Base-by-base conservation (phyloP, 2,797 vertebrate genomes). In the Myripristis murdjan region DNA sequence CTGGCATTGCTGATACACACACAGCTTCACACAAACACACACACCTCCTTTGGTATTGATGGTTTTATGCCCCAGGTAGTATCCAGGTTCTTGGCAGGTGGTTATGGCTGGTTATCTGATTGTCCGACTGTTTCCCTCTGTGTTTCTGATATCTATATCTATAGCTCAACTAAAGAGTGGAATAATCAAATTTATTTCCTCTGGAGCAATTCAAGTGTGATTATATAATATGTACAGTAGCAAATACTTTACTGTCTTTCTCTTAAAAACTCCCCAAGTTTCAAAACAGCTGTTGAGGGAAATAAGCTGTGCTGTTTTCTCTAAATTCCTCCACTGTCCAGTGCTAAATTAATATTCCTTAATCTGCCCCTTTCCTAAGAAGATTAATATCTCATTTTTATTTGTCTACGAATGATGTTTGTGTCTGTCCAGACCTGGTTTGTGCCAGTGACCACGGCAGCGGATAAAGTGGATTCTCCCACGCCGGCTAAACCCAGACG, bases 11-110 rank as follows among this genome's bases (percentile, higher is more conserved):
- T 71, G 77, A 86, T 73, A 79, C 53, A 65, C 41, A n/a, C n/a
- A n/a, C n/a, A n/a, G n/a, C n/a, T n/a, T n/a, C n/a, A n/a, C n/a
- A n/a, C n/a, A n/a, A 37, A 65, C 66, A 54, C 47, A 52, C 26
- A 20, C 41, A 52, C n/a, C n/a, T n/a, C n/a, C 43, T 23, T 72
- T 70, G 77, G 52, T 79, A 87, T 89, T 37, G 87, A 87, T 80
- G 75, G 68, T 76, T n/a, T 88, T 73, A 82, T 88, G 87, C 71
- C 54, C 82, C 74, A 84, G 76, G 89, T 88, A 86, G 84, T 87
- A 84, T 73, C 85, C 75, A 77, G 88, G 75, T 66, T 77, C 87
- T 77, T 88, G 77, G 73, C 70, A 58, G 81, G 85, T 63, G 76
- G 60, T 66, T 61, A 56, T 88, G 87, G 64, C 88, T 88, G 87